Percentiles rank a stretch among this genome's conserved stretches.
These are phyloP conservation scores for Parnassius glacialis DNA, from an alignment of 2,888 invertebrate species.

Conservation along the genomic window DNA sequence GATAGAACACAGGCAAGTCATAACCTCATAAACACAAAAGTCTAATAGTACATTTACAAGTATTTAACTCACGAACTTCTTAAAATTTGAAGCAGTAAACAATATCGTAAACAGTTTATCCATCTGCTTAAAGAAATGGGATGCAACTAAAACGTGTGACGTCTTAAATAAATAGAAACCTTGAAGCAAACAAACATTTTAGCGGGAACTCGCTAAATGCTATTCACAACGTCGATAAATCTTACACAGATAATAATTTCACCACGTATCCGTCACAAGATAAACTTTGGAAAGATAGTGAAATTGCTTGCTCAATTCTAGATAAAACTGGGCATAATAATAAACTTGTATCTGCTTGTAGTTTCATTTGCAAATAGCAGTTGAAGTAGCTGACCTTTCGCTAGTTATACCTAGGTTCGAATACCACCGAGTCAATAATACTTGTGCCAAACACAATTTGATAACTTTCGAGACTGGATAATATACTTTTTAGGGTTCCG, in stretches of 20 bases:
- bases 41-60: neutral
- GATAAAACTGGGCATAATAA: constrained; percentile 21
- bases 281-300: constrained; percentile 23
- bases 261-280: constrained; percentile 21
- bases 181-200: constrained; percentile 20
- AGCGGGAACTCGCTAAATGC: constrained; percentile 23
- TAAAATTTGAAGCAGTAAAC: neutral
- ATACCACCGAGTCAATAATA: too few species aligned
- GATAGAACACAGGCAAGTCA: too few species aligned
- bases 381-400: too few species aligned
- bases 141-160: neutral
- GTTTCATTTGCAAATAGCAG: neutral
- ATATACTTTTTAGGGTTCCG: too few species aligned
- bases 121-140: constrained; percentile 9
- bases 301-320: constrained; percentile 15
- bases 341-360: constrained; percentile 4
- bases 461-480: too few species aligned
- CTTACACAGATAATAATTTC: constrained; percentile 20
- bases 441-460: too few species aligned
- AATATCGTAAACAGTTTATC: neutral
- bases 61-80: neutral
- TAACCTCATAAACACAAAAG: too few species aligned
- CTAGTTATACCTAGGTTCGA: too few species aligned
- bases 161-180: constrained; percentile 15
- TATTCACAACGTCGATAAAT: constrained; percentile 25